Base-by-base conservation (phyloP, 2,888 invertebrate genomes). In the Leptopilina syphax region DNA sequence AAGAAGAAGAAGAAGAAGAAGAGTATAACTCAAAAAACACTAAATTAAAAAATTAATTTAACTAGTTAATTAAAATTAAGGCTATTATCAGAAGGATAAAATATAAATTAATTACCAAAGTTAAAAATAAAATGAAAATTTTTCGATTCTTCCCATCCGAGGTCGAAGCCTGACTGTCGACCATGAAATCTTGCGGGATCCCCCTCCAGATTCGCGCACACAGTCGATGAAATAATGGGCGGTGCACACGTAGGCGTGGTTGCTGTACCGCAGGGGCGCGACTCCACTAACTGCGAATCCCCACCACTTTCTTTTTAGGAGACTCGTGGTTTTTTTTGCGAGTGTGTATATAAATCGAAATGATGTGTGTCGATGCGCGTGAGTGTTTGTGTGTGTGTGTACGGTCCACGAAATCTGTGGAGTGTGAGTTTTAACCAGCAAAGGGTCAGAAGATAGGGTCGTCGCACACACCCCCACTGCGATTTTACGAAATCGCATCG, bases 401-500 rank as follows among this genome's bases (percentile, higher is more conserved):
- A 65, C 79, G 77, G 80, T 79, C 77, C 80, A 80, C 73, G 65
- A 76, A 66, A 41, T 67, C 78, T 67, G 77, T 66, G 18, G 66
- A 60, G 65, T 41, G 10, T 63, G 65, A 63, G 76, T 65, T 68
- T 50, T n/a, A 34, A 47, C 24, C 60, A 70, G 77, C 54, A 57
- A 73, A 65, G 76, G 44, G 66, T 73, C 34, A 73, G 77, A 65
- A 57, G 80, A 76, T 76, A 65, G 65, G 83, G 80, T 82, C 81
- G 79, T 81, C 80, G 79, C 77, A 78, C 78, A 77, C 82, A 81
- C 84, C 84, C 85, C 86, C 82, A 83, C 84, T 81, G 84, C 78
- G 84, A 84, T 84, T 83, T 81, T 80, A 70, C 81, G 77, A 83
- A 83, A 84, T 85, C 70, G 34, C 84, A 84, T 84, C 79, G 83